phyloP scores from a whole-genome alignment of 2,888 invertebrate genomes.

The Hydrotaea cyrtoneurina region DNA sequence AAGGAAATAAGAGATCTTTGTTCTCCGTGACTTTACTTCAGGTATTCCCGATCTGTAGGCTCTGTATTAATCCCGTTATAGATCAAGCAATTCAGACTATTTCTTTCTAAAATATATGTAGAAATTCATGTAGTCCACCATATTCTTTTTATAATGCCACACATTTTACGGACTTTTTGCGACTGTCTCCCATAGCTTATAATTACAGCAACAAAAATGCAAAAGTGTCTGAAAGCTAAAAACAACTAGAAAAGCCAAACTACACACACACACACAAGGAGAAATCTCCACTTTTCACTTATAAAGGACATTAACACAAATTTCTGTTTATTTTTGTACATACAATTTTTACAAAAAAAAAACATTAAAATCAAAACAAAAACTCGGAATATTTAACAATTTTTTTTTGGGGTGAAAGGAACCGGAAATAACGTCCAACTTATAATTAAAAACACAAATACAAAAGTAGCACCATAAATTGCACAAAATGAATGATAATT shows the following conservation, averaged over 20 bases:
- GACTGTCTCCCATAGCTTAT: slow-evolving; percentile 23
- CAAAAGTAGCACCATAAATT: neutral
- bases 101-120: too few relatives aligned
- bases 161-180: neutral
- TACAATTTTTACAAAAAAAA: neutral
- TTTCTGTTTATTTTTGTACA: neutral
- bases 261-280: slow-evolving; percentile 1
- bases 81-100: too few relatives aligned
- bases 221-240: slow-evolving; percentile 23
- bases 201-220: slow-evolving; percentile 13
- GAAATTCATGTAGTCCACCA: neutral
- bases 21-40: too few relatives aligned
- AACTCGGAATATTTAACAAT: neutral
- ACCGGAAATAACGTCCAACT: neutral
- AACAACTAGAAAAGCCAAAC: neutral
- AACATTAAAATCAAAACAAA: slow-evolving; percentile 32
- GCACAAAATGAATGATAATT: too few relatives aligned
- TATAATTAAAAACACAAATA: neutral
- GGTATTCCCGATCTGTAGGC: too few relatives aligned
- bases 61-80: too few relatives aligned
- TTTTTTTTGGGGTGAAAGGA: neutral
- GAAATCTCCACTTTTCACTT: slow-evolving; percentile 31
- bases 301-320: slow-evolving; percentile 35
- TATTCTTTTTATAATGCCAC: neutral
- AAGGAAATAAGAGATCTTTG: too few relatives aligned